These are phyloP conservation scores for Incurvaria masculella DNA, from an alignment of 2,888 invertebrate genomes.

Conservation along the genomic window DNA sequence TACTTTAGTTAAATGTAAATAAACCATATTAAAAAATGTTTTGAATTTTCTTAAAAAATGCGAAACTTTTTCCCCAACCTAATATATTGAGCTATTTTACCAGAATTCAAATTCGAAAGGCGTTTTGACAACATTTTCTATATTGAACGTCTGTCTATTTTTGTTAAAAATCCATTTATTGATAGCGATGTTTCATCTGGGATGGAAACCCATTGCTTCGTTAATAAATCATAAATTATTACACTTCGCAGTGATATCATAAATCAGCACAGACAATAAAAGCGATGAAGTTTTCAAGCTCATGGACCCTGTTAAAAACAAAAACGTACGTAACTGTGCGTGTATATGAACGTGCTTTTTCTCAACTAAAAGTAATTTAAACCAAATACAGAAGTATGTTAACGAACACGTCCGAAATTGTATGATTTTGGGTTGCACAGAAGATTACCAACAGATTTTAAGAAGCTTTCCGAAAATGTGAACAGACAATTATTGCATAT, in stretches of 20 bases:
- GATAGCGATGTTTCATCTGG: slow-evolving; percentile 6
- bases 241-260: slow-evolving; percentile 8
- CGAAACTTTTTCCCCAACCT: too few relatives aligned
- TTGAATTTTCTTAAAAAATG: too few relatives aligned
- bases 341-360: slow-evolving; percentile 4
- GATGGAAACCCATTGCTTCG: slow-evolving; percentile 5
- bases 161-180: slow-evolving; percentile 8
- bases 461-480: not conserved
- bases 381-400: slow-evolving; percentile 2
- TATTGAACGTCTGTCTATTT: slow-evolving; percentile 3
- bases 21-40: too few relatives aligned
- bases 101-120: slow-evolving; percentile 2
- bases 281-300: slow-evolving; percentile 1
- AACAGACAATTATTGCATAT: not conserved
- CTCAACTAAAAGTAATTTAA: slow-evolving; percentile 6
- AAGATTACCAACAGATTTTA: slow-evolving; percentile 5
- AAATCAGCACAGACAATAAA: slow-evolving; percentile 4
- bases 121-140: slow-evolving; percentile 5
- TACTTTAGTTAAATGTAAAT: too few relatives aligned
- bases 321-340: slow-evolving; percentile 7
- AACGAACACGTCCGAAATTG: slow-evolving; percentile 3
- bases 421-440: slow-evolving; percentile 6
- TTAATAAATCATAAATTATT: slow-evolving; percentile 4
- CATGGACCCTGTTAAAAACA: slow-evolving; percentile 5
- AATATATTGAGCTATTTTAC: too few relatives aligned